These are phyloP conservation scores for Macrostomum cliftonense DNA, from an alignment of 2,888 invertebrate genomes.

Conservation along the genomic window DNA sequence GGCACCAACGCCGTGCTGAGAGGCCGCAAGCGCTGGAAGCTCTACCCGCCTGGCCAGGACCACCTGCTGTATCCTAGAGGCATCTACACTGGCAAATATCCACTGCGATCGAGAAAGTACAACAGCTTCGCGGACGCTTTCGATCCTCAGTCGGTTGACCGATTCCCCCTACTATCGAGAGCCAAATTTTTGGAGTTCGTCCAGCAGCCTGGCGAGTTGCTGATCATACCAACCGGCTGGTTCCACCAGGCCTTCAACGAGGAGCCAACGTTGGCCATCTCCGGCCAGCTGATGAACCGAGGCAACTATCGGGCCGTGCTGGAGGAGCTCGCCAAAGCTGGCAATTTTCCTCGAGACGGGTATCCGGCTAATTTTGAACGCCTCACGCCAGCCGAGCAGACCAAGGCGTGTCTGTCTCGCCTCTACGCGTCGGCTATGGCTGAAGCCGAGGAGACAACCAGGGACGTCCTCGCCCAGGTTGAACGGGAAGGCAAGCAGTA, in stretches of 20 bases:
- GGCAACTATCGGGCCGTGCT: constrained; percentile 27
- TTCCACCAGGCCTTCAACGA: constrained; percentile 34
- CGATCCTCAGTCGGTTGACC: constrained; percentile 15
- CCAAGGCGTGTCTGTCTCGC: constrained; percentile 7
- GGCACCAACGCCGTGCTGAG: constrained; percentile 32
- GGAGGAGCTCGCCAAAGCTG: constrained; percentile 32
- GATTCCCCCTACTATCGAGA: constrained; percentile 18
- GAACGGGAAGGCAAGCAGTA: no score
- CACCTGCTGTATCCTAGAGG: constrained; percentile 20
- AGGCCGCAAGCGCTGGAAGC: constrained; percentile 33
- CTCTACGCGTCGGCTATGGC: no score
- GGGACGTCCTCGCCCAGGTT: no score
- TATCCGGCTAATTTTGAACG: constrained; percentile 21
- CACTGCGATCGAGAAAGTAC: constrained; percentile 21
- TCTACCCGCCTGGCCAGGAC: constrained; percentile 35
- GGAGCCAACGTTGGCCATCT: constrained; percentile 30
- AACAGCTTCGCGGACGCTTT: constrained; percentile 24
- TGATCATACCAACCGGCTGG: constrained; percentile 35
- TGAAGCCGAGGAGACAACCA: no score
- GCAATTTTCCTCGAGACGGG: constrained; percentile 18
- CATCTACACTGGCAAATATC: constrained; percentile 24
- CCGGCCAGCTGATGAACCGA: constrained; percentile 31
- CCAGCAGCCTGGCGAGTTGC: constrained; percentile 29
- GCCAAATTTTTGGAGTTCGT: constrained; percentile 25
- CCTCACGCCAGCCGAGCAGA: constrained; percentile 23